Conservation (phyloP, 2,797 vertebrate genomes). For the Mus minutoides region DNA sequence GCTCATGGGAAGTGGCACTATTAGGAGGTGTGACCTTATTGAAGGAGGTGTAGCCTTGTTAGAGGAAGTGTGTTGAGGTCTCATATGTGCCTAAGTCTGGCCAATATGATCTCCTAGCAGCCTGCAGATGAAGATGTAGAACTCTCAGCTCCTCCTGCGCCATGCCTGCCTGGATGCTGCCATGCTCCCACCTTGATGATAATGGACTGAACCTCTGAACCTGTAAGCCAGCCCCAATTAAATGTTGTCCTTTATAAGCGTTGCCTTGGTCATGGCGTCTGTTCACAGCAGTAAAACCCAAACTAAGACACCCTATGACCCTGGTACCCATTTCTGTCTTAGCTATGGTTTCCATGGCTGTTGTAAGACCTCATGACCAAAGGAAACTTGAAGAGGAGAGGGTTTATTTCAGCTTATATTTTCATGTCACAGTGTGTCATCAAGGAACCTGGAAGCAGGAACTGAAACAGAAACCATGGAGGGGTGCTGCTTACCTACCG, state of each 20-base stretch:
- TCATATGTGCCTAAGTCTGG: neutral
- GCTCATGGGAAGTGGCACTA: neutral
- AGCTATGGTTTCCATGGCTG: neutral
- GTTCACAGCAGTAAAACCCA: neutral
- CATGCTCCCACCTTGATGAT: neutral
- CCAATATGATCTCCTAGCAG: neutral
- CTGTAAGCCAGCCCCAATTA: neutral
- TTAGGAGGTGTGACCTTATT: neutral
- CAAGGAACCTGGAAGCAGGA: neutral
- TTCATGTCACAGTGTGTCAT: neutral
- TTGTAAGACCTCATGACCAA: neutral
- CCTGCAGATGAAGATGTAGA: neutral
- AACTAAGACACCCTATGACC: neutral
- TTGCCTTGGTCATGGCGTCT: neutral
- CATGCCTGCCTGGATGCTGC: neutral
- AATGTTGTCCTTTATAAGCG: neutral
- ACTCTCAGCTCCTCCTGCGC: neutral
- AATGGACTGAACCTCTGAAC: neutral
- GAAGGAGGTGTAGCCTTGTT: neutral
- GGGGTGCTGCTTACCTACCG: neutral
- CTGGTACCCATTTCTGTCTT: neutral
- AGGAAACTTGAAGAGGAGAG: neutral
- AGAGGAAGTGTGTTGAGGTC: neutral
- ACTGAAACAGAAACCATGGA: neutral
- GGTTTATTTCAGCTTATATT: neutral